Percentiles rank a stretch among this genome's conserved stretches.
phyloP scores from a whole-genome alignment of 1,140 invertebrate species.

The Ephestia elutella region DNA sequence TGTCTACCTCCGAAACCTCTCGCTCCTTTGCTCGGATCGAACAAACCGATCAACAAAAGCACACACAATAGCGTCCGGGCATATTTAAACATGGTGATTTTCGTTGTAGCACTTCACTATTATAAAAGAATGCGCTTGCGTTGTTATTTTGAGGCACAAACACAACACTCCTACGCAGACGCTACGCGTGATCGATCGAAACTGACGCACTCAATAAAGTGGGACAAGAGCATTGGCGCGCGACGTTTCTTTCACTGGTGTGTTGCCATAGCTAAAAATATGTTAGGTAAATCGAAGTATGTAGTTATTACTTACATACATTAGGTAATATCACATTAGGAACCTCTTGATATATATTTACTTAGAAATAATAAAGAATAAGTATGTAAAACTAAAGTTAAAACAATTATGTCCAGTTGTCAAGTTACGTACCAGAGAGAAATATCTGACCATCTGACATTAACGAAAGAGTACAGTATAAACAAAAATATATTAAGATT shows the following conservation, averaged over 20 bases:
- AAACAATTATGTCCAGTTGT: too few species aligned
- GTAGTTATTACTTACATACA: too few species aligned
- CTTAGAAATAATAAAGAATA: too few species aligned
- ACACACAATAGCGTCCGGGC: conserved; percentile 32
- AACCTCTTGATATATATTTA: too few species aligned
- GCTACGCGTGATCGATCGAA: not conserved
- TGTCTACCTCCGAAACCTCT: conserved; percentile 35
- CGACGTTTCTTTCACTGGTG: conserved; percentile 6
- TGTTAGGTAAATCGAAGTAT: not conserved
- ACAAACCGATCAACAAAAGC: conserved; percentile 35
- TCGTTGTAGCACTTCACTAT: conserved; percentile 19
- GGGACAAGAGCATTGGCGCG: not conserved
- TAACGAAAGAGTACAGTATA: too few species aligned
- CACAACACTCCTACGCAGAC: conserved; percentile 32
- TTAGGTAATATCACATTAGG: too few species aligned
- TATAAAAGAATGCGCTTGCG: not conserved
- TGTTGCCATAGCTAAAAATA: conserved; percentile 12
- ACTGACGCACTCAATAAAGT: not conserved
- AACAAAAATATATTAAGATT: too few species aligned
- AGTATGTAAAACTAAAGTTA: too few species aligned
- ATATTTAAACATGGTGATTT: conserved; percentile 30
- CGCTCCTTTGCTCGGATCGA: conserved; percentile 29
- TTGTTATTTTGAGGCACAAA: not conserved
- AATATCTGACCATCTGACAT: too few species aligned
- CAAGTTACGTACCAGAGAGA: too few species aligned